A percentile compares a stretch with the other conserved stretches of the same genome.
phyloP scores from a whole-genome alignment of 2,888 invertebrate species.

The Tetragonisca angustula region DNA sequence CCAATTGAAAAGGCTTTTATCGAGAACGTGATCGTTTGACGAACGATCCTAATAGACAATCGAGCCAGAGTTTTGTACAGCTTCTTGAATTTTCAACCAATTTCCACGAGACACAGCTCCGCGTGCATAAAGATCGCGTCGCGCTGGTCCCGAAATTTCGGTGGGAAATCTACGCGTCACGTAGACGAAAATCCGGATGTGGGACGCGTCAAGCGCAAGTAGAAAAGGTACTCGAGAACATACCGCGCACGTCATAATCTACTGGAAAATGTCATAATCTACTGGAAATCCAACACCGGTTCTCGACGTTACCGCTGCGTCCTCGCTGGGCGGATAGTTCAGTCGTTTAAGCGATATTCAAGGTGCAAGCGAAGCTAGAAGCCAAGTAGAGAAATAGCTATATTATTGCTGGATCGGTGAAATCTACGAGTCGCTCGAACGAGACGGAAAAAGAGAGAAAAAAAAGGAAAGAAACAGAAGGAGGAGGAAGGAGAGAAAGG shows the following conservation, averaged over 20 bases:
- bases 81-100: slow-evolving; percentile 15
- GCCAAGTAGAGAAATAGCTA: not conserved
- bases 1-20: too few relatives aligned
- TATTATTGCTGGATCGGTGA: slow-evolving; percentile 1
- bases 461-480: too few relatives aligned
- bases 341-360: slow-evolving; percentile 20
- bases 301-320: not conserved
- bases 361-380: slow-evolving; percentile 6
- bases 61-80: slow-evolving; percentile 11
- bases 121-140: slow-evolving; percentile 9
- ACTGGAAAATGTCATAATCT: slow-evolving; percentile 6
- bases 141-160: slow-evolving; percentile 27
- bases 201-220: not conserved
- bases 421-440: not conserved
- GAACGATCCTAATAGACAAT: slow-evolving; percentile 8
- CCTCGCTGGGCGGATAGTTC: slow-evolving; percentile 3
- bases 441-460: not conserved
- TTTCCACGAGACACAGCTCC: not conserved
- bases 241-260: not conserved
- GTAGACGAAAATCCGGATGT: not conserved
- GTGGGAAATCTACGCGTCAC: not conserved
- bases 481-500: too few relatives aligned
- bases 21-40: too few relatives aligned
- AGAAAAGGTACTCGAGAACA: not conserved
- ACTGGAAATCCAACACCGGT: slow-evolving; percentile 16